These are phyloP conservation scores for Eurosta solidaginis DNA, from an alignment of 1,140 invertebrate species.

Conservation along the genomic window DNA sequence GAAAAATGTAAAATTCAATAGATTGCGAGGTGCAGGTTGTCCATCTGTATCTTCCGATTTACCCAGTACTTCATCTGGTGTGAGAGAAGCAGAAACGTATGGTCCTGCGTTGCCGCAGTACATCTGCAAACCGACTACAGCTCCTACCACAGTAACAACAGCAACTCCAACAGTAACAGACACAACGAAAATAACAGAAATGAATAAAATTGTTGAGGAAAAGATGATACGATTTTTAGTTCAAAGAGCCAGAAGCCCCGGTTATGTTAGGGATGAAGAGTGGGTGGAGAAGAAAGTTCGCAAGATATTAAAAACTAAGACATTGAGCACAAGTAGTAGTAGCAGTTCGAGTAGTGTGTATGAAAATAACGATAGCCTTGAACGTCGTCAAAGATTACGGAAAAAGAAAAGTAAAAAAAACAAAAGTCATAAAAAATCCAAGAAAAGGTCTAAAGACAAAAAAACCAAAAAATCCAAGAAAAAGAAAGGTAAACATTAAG, in stretches of 20 bases:
- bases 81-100: neutral
- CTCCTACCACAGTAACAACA: too few species aligned
- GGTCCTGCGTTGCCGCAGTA: neutral
- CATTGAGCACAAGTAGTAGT: neutral
- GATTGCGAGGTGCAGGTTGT: neutral
- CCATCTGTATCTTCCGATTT: neutral
- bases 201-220: neutral
- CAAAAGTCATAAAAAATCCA: conserved; percentile 32
- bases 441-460: conserved; percentile 46
- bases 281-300: conserved; percentile 45
- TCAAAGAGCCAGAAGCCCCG: conserved; percentile 45
- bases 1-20: neutral
- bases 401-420: conserved; percentile 45
- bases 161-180: too few species aligned
- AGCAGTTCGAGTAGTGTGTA: neutral
- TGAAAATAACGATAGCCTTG: neutral
- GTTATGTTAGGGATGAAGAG: conserved; percentile 38
- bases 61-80: neutral
- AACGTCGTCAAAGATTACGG: conserved; percentile 30
- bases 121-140: neutral
- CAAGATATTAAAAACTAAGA: neutral
- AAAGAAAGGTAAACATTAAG: conserved; percentile 40
- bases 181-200: too few species aligned
- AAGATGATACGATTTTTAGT: conserved; percentile 18
- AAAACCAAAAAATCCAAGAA: conserved; percentile 53